Evolutionary conservation across 1,140 invertebrate genomes (phyloP).

Genomic region (Drosophila arizonae): DNA sequence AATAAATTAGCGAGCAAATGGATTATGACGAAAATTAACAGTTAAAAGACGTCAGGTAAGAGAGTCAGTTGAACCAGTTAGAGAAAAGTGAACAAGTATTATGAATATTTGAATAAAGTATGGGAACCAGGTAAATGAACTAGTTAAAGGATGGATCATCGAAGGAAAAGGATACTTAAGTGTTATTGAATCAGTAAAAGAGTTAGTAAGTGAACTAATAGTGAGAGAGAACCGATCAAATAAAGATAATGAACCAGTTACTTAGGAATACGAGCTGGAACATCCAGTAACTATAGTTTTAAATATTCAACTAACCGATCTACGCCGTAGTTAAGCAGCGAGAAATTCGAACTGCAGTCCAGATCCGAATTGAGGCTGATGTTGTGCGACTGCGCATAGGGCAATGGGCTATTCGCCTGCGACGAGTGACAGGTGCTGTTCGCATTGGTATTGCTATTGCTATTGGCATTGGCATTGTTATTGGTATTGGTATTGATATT

Average conservation of each 20-base stretch:
- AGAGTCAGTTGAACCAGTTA: too few species aligned
- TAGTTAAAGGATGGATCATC: too few species aligned
- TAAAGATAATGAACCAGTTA: neutral
- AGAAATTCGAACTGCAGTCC: constrained; percentile 83
- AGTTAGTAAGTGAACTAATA: neutral
- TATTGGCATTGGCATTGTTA: neutral
- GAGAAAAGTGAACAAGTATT: too few species aligned
- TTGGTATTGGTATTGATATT: constrained; percentile 63
- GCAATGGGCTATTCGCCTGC: constrained; percentile 66
- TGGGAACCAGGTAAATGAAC: too few species aligned
- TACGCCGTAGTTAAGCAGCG: constrained; percentile 84
- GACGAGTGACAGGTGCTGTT: constrained; percentile 67
- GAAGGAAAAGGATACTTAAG: too few species aligned
- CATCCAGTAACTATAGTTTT: too few species aligned
- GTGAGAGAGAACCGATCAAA: neutral
- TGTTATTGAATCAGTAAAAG: too few species aligned
- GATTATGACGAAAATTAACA: too few species aligned
- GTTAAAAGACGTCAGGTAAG: too few species aligned
- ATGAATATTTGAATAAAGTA: too few species aligned
- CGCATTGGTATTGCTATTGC: constrained; percentile 52
- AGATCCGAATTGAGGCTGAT: constrained; percentile 83
- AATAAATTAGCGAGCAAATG: too few species aligned
- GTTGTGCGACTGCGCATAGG: constrained; percentile 66
- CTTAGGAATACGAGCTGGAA: neutral
- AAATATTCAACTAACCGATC: constrained; percentile 83